Percentiles rank a stretch among this genome's conserved stretches.
phyloP scores from a whole-genome alignment of 1,140 invertebrate species.

The Pogonomyrmex californicus region DNA sequence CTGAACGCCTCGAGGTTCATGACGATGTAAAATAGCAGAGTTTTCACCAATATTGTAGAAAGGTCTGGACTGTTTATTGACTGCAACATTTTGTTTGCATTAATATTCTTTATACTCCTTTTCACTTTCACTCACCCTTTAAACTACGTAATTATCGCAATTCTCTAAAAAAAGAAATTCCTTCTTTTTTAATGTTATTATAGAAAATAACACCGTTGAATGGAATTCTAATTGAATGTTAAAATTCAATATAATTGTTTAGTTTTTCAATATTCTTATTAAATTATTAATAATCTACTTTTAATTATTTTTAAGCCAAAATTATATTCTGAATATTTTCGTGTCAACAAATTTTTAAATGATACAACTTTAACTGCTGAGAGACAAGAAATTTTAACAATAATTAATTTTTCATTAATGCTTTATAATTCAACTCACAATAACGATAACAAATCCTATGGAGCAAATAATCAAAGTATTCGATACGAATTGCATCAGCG shows the following conservation, averaged over 20 bases:
- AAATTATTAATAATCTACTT: neutral
- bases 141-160: neutral
- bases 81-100: slow-evolving; percentile 32
- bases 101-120: neutral
- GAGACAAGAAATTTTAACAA: slow-evolving; percentile 4
- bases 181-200: neutral
- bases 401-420: neutral
- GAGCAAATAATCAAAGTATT: slow-evolving; percentile 21
- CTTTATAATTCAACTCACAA: neutral
- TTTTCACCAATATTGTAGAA: slow-evolving; percentile 19
- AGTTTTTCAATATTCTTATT: neutral
- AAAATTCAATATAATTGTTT: slow-evolving; percentile 5
- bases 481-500: slow-evolving; percentile 19
- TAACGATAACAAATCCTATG: slow-evolving; percentile 5
- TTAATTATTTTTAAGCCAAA: neutral
- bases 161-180: neutral
- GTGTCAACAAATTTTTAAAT: neutral
- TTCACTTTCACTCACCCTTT: neutral
- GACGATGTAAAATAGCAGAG: slow-evolving; percentile 41
- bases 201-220: neutral
- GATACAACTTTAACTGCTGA: neutral
- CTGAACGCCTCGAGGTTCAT: slow-evolving; percentile 60
- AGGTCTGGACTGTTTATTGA: slow-evolving; percentile 33
- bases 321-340: neutral
- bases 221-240: slow-evolving; percentile 26